phyloP scores from a whole-genome alignment of 2,797 vertebrate species.

The Pseudochromis fuscus region DNA sequence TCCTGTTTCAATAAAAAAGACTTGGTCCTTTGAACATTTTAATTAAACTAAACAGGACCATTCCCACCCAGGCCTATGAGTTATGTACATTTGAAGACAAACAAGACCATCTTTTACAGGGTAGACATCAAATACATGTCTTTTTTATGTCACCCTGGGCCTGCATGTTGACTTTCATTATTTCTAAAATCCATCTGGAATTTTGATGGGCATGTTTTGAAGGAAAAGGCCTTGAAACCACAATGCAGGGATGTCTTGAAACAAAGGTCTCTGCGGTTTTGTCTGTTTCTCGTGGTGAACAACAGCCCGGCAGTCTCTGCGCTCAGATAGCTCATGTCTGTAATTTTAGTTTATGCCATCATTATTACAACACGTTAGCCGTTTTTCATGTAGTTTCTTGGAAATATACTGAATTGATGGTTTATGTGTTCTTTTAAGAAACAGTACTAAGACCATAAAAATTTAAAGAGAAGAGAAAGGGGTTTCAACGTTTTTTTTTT shows the following conservation, averaged over 20 bases:
- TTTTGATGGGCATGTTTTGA: slow-evolving; percentile 86
- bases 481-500: background rate
- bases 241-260: slow-evolving; percentile 83
- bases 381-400: slow-evolving; percentile 68
- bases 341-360: slow-evolving; percentile 81
- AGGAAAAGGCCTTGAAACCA: slow-evolving; percentile 80
- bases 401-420: slow-evolving; percentile 59
- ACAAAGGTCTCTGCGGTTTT: slow-evolving; percentile 85
- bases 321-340: slow-evolving; percentile 79
- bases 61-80: slow-evolving; percentile 79
- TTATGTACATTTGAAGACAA: slow-evolving; percentile 81
- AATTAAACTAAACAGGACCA: slow-evolving; percentile 84
- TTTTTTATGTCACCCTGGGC: slow-evolving; percentile 81
- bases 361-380: slow-evolving; percentile 78
- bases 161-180: slow-evolving; percentile 84
- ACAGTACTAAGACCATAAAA: slow-evolving; percentile 36
- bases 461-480: slow-evolving; percentile 23
- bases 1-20: slow-evolving; percentile 77
- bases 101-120: slow-evolving; percentile 84
- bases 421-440: slow-evolving; percentile 58
- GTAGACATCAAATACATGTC: slow-evolving; percentile 83
- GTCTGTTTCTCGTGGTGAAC: slow-evolving; percentile 82
- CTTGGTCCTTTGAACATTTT: slow-evolving; percentile 82
- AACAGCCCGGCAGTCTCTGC: slow-evolving; percentile 73
- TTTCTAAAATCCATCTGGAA: slow-evolving; percentile 85